Evolutionary conservation across 2,797 vertebrate genomes (phyloP), one percentile per base, ranked within the genome.

Genomic region (Spinus pinus): DNA sequence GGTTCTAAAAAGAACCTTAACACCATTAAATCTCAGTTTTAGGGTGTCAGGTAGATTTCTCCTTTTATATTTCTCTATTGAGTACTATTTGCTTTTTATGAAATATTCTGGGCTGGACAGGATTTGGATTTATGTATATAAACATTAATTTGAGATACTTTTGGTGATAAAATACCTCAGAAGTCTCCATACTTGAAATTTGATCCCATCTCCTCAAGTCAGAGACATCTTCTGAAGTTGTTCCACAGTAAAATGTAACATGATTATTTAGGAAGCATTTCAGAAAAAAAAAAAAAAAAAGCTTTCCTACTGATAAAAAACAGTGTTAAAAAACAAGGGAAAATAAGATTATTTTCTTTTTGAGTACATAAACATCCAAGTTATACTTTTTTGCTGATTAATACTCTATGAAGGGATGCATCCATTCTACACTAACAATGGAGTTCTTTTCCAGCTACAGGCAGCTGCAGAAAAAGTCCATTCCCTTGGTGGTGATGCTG

Each of bases 381-480:
- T 39, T 88, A 10, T 20, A 30, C 2, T 41, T 80, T 85, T 86
- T 67, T 86, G 7, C 25, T 69, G 18, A 61, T 51, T 69, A 53
- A 50, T 49, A 12, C 79, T 79, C 20, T 56, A 9, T 33, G 33
- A 16, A 56, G 6, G 11, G 56, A 9, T 28, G 25, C 50, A 33
- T 57, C 35, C 28, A 22, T 56, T 78, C 49, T 50, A 2, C 49
- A 64, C 35, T 78, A 90, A 91, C 16, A 7, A 1, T 70, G 37
- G 56, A 49, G 8, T 71, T 65, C 41, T 75, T 50, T 96, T 71
- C 56, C 93, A 98, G 98, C 92, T 98, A 30, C 98, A 98, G 93
- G 30, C 33, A 57, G 84, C 97, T 2, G 8, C 90, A 64, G 93
- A 92, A 82, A 97, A 94, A 87, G 85, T 95, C 39, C 89, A 54